Evolutionary conservation across 92 coral and sea anemone genomes (phyloP), one percentile per base, ranked within the genome.

Genomic region (Siderastrea radians): DNA sequence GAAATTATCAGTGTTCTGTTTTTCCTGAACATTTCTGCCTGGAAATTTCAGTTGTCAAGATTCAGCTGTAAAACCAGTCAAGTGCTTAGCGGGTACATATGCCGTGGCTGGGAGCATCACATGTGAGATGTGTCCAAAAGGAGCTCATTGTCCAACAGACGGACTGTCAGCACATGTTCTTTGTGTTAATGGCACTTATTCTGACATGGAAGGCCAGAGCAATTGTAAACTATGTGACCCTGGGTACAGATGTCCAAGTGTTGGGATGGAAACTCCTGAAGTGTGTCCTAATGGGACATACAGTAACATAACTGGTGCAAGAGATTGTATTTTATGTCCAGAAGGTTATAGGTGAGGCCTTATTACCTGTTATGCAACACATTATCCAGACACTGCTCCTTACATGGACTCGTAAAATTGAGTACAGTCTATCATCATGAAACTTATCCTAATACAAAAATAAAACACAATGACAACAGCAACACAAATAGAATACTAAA

Each of bases 271-370:
- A 78, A 73, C 92, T 7, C 94, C 97, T 38, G 87, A 75, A 60
- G 96, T 81, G 43, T 96, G 99, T 78, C 87, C 85, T n/a, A 90
- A 96, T 92, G 93, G 95, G 14, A 84, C 92, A n/a, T 91, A 91
- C 60, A 81, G 89, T 53, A 82, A 82, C 62, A 67, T 72, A 10
- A 91, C 88, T 54, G 94, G 92, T 61, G 79, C 91, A 17, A 38
- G 76, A 52, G 49, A 84, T 43, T 96, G 99, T 87, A 77, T 79
- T 83, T 71, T 88, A 26, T 96, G 98, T 65, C 97, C 95, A 38
- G 89, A 85, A 61, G 99, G 99, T 9, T 86, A 78, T 78, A 94
- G 92, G 91, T 96, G 92, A 74, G 75, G 72, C 49, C 67, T 48
- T 47, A 2, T 4, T 9, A n/a, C 54, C 44, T 58, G 11, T 61